phyloP scores from a whole-genome alignment of 2,113 vertebrate species.

The Acanthochromis polyacanthus region DNA sequence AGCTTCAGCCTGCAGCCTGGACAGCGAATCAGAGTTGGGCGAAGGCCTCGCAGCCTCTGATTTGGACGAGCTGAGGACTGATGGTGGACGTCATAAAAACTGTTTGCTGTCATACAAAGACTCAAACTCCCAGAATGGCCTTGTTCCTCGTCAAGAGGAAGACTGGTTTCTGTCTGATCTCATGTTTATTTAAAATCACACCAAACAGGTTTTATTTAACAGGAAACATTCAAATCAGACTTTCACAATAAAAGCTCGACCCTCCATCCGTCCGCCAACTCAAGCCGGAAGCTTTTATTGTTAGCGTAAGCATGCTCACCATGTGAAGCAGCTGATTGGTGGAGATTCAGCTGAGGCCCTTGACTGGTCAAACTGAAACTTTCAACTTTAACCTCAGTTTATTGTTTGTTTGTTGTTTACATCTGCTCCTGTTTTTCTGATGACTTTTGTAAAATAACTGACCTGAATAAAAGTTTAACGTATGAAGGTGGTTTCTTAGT shows the following conservation, averaged over 20 bases:
- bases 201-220: too few species aligned
- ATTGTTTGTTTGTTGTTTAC: too few species aligned
- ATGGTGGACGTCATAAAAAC: not conserved
- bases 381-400: too few species aligned
- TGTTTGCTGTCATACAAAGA: not conserved
- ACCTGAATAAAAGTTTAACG: too few species aligned
- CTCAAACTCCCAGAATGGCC: slow-evolving; percentile 56
- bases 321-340: slow-evolving; percentile 1
- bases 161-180: slow-evolving; percentile 33
- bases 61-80: slow-evolving; percentile 18
- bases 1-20: slow-evolving; percentile 91
- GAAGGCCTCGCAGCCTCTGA: slow-evolving; percentile 88
- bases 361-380: not conserved
- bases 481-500: too few species aligned
- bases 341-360: not conserved
- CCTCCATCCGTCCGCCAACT: not conserved
- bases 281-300: slow-evolving; percentile 13
- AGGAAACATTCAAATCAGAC: too few species aligned
- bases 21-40: slow-evolving; percentile 94
- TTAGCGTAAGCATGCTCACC: slow-evolving; percentile 1
- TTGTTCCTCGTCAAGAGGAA: slow-evolving; percentile 16
- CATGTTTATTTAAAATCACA: not conserved
- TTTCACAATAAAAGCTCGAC: not conserved
- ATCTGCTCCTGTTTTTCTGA: too few species aligned
- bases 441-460: too few species aligned